These are phyloP conservation scores for Eulithis prunata DNA, from an alignment of 2,888 invertebrate genomes.

Conservation along the genomic window DNA sequence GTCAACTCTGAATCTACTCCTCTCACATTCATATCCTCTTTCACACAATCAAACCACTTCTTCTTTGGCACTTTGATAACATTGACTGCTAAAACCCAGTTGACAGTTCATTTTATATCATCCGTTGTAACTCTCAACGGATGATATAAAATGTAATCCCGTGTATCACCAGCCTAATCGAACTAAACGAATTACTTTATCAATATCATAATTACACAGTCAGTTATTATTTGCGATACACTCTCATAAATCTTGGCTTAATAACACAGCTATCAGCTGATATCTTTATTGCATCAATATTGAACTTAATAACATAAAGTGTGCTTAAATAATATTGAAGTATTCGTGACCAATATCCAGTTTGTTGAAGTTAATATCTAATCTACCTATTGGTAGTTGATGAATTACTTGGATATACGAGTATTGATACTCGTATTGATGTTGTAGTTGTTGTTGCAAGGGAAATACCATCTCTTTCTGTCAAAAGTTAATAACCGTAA, in stretches of 20 bases:
- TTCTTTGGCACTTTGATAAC: no score
- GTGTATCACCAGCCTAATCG: conserved; percentile 26
- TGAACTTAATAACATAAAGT: conserved; percentile 58
- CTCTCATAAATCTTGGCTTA: conserved; percentile 66
- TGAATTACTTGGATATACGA: background rate
- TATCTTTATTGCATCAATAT: conserved; percentile 74
- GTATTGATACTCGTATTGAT: no score
- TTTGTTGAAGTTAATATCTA: conserved; percentile 14
- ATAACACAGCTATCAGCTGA: conserved; percentile 64
- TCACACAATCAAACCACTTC: no score
- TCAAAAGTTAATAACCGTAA: no score
- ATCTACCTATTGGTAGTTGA: background rate
- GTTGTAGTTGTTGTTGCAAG: background rate
- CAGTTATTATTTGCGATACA: conserved; percentile 54
- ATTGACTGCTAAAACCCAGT: no score
- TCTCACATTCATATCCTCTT: no score
- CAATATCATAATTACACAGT: conserved; percentile 52
- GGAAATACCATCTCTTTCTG: background rate
- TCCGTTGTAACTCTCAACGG: background rate
- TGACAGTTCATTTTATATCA: no score
- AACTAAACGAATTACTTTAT: conserved; percentile 43
- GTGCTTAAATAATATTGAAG: conserved; percentile 25
- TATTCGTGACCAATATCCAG: conserved; percentile 8
- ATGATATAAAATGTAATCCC: no score
- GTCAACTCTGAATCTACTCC: no score